A percentile compares a stretch with the other conserved stretches of the same genome.
These are phyloP conservation scores for Agrenia bidenticulata DNA, from an alignment of 2,888 invertebrate species.

Conservation along the genomic window DNA sequence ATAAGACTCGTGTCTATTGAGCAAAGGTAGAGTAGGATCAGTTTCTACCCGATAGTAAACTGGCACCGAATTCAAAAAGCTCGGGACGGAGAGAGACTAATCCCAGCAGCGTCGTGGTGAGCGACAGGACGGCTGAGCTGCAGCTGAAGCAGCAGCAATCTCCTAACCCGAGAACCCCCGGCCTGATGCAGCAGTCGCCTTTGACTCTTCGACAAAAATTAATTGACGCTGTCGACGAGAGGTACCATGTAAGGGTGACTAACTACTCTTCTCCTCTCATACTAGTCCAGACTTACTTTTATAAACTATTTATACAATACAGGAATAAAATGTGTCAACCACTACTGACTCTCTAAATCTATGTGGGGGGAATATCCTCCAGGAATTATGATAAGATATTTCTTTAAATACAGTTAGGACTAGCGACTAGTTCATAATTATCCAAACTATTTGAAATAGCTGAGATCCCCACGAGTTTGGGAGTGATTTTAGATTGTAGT, in stretches of 20 bases:
- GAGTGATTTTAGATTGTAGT: neutral
- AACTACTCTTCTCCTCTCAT: neutral
- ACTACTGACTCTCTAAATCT: neutral
- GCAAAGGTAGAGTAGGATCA: too few relatives aligned
- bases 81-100: neutral
- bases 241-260: slow-evolving; percentile 88
- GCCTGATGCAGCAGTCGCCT: slow-evolving; percentile 62
- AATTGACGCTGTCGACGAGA: slow-evolving; percentile 93
- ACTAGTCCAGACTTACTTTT: neutral
- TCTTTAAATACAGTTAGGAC: too few relatives aligned
- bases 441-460: too few relatives aligned
- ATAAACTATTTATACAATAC: neutral
- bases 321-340: neutral
- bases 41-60: slow-evolving; percentile 14
- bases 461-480: too few relatives aligned
- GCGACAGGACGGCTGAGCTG: neutral
- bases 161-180: slow-evolving; percentile 52
- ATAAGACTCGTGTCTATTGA: too few relatives aligned
- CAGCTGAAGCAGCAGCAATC: neutral
- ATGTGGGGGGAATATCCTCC: too few relatives aligned
- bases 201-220: slow-evolving; percentile 89
- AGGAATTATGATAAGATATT: too few relatives aligned
- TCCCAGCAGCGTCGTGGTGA: neutral
- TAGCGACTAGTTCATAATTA: too few relatives aligned
- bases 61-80: slow-evolving; percentile 17